Evolutionary conservation across 2,797 vertebrate species (phyloP), one percentile per base, ranked within the genome.

Genomic region (Emydoidea blandingii): DNA sequence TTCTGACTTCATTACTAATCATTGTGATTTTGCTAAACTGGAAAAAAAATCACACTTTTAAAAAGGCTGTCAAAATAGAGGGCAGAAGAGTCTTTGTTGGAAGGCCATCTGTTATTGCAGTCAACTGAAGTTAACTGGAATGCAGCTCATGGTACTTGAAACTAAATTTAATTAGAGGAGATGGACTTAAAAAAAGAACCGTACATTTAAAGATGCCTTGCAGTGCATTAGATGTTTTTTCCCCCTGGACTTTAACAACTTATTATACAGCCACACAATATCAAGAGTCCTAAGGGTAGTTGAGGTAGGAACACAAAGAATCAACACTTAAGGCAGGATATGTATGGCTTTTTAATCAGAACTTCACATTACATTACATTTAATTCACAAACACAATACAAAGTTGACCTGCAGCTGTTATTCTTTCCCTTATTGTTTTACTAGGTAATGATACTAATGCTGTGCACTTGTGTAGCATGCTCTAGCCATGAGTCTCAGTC

Each of bases 101-200:
- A 83, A 90, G 88, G 76, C 90, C 91, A 88, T 95, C 93, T 94
- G 92, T 86, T 96, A 82, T 92, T n/a, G 56, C 3, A 27, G 68
- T 95, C 83, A 87, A 90, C 68, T 72, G 56, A 89, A 88, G 87
- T 83, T 87, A 89, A 90, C 88, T 81, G 81, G 92, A 91, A 94
- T 92, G 72, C 65, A 92, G 89, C 62, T 89, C 82, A 25, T 56
- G 78, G 90, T 95, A 94, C 90, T 95, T 92, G 50, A 95, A 91
- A 95, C 83, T 76, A 86, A 94, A 94, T 95, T 83, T 88, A 62
- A 92, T 97, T 92, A 91, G 62, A 62, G 23, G 78, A 91, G 74
- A 93, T 86, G 54, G 62, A 94, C 90, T 47, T 47, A 41, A 92
- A 89, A 54, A 86, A 90, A 90, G 94, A 91, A 89, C 6, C 41